These are phyloP conservation scores for Cercopithecus mona DNA, from an alignment of 2,113 vertebrate genomes.

Conservation along the genomic window DNA sequence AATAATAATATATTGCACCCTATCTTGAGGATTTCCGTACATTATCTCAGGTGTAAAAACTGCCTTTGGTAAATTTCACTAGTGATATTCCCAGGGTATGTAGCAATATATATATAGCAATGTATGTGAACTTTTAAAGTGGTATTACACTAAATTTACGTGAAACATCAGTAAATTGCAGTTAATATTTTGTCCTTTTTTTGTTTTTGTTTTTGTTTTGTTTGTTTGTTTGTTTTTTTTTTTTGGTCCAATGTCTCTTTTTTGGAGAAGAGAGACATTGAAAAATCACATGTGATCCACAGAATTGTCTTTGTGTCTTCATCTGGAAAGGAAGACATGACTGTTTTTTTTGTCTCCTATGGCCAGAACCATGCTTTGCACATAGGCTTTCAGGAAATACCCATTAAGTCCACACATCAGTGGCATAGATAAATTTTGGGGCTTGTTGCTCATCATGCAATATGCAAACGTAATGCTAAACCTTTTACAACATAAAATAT, in stretches of 20 bases:
- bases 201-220: too few relatives aligned
- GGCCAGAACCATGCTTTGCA: neutral
- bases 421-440: neutral
- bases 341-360: neutral
- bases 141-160: neutral
- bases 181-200: neutral
- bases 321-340: neutral
- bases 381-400: neutral
- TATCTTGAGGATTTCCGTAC: neutral
- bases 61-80: neutral
- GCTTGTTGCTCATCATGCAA: neutral
- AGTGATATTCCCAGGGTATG: neutral
- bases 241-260: neutral
- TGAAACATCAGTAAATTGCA: neutral
- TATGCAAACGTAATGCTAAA: neutral
- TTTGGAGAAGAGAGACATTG: neutral
- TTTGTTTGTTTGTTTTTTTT: neutral
- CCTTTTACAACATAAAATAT: neutral
- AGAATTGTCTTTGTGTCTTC: neutral
- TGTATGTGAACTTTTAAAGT: neutral
- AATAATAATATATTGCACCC: neutral
- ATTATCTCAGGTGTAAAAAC: neutral
- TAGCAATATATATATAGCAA: too few relatives aligned
- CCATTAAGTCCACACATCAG: neutral
- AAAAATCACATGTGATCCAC: neutral